Evolutionary conservation across 1,140 invertebrate species (phyloP).

Genomic region (Scaptomyza pallida): DNA sequence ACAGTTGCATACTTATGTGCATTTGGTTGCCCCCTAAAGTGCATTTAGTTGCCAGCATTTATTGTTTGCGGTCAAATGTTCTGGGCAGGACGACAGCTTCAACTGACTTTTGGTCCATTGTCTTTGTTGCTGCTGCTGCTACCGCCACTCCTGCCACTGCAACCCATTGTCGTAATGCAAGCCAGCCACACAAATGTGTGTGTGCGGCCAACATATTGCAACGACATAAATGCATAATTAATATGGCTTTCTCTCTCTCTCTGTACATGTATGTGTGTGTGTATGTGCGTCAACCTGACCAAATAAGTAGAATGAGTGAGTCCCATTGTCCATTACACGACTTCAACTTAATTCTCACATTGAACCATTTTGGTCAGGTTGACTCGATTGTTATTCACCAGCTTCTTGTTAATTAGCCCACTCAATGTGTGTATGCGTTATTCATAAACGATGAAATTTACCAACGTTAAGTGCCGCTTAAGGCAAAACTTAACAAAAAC

Average conservation of each 20-base stretch:
- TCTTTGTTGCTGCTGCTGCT: constrained; percentile 36
- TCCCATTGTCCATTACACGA: constrained; percentile 30
- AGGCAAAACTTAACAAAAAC: neutral
- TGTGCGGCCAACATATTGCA: constrained; percentile 69
- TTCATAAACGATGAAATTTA: constrained; percentile 22
- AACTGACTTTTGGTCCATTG: constrained; percentile 45
- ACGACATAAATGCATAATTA: constrained; percentile 82
- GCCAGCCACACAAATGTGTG: constrained; percentile 22
- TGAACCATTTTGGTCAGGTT: constrained; percentile 42
- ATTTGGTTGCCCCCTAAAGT: constrained; percentile 62
- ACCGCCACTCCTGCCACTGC: too few relatives aligned
- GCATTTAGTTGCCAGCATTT: constrained; percentile 81
- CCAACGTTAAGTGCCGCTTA: neutral
- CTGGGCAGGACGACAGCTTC: constrained; percentile 45
- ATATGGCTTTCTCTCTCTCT: constrained; percentile 72
- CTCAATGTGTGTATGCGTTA: constrained; percentile 45
- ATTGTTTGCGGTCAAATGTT: constrained; percentile 79
- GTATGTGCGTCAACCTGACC: constrained; percentile 39
- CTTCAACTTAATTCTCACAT: constrained; percentile 47
- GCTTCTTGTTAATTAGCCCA: constrained; percentile 57
- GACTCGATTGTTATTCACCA: constrained; percentile 13
- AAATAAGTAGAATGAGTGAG: too few relatives aligned
- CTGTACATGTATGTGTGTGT: too few relatives aligned
- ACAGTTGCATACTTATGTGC: neutral
- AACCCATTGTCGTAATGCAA: constrained; percentile 33